Conservation (phyloP, 2,888 invertebrate genomes). For the Adineta ricciae region DNA sequence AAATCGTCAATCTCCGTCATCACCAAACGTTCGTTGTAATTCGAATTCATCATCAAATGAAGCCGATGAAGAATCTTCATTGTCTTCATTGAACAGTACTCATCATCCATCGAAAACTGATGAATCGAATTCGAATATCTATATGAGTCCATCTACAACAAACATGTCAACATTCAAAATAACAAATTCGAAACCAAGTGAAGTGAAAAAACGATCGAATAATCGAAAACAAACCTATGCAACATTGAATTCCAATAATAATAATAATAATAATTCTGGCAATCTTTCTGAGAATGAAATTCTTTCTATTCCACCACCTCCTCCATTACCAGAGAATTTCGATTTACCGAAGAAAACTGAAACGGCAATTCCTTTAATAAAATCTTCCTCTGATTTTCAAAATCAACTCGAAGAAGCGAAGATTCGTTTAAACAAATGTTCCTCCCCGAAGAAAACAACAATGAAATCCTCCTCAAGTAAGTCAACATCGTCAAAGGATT, state of each 20-base stretch:
- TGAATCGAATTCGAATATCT: not conserved
- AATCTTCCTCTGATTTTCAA: not conserved
- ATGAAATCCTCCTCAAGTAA: not conserved
- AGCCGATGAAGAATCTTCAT: slow-evolving; percentile 20
- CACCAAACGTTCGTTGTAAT: not conserved
- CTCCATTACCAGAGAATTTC: not conserved
- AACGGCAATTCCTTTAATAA: too few relatives aligned
- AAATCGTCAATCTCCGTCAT: not conserved
- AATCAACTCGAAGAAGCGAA: not conserved
- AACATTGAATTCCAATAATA: not conserved
- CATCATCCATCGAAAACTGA: not conserved
- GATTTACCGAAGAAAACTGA: not conserved
- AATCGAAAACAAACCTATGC: not conserved
- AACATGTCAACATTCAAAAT: not conserved
- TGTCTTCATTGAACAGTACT: slow-evolving; percentile 14
- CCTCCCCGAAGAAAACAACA: not conserved
- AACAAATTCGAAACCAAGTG: not conserved
- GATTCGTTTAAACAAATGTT: not conserved
- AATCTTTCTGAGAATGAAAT: not conserved
- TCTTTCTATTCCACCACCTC: not conserved
- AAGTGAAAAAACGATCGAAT: slow-evolving; percentile 1
- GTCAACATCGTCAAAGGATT: not conserved
- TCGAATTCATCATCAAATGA: slow-evolving; percentile 18
- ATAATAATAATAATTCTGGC: not conserved
- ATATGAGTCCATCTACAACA: not conserved